A percentile compares a stretch with the other conserved stretches of the same genome.
phyloP scores from a whole-genome alignment of 2,888 invertebrate species.

The Yponomeuta evonymella region DNA sequence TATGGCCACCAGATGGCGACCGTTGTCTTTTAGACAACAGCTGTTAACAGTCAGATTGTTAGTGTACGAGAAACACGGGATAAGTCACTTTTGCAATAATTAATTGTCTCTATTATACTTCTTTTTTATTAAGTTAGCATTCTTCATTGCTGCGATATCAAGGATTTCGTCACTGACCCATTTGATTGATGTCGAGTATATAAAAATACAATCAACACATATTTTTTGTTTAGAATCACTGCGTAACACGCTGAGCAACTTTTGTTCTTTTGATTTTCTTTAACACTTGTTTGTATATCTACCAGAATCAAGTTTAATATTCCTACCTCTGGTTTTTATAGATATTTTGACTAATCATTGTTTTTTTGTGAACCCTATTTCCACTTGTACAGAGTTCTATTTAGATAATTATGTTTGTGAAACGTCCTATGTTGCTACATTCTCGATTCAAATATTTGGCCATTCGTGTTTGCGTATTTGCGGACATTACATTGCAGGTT shows the following conservation, averaged over 20 bases:
- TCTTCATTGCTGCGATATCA: too few species aligned
- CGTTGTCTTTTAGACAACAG: too few species aligned
- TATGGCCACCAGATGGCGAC: too few species aligned
- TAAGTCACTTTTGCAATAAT: too few species aligned
- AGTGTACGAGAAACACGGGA: too few species aligned
- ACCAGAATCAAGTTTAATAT: slow-evolving; percentile 28
- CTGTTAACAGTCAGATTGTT: too few species aligned
- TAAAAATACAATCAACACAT: not conserved
- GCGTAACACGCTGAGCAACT: slow-evolving; percentile 61
- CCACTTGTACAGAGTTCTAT: not conserved
- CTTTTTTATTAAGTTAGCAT: too few species aligned
- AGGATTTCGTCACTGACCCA: too few species aligned
- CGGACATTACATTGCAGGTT: too few species aligned
- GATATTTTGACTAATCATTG: slow-evolving; percentile 59
- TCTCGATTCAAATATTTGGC: not conserved
- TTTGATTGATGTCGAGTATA: too few species aligned
- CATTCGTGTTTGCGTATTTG: not conserved
- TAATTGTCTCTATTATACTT: too few species aligned
- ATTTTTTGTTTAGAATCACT: slow-evolving; percentile 39
- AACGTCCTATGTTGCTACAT: not conserved
- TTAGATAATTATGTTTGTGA: slow-evolving; percentile 7
- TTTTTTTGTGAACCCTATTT: slow-evolving; percentile 31
- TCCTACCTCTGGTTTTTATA: slow-evolving; percentile 10
- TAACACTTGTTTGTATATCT: slow-evolving; percentile 72
- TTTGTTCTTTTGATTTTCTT: slow-evolving; percentile 51